Evolutionary conservation across 2,797 vertebrate species (phyloP).

Genomic region (Geotrypetes seraphini): DNA sequence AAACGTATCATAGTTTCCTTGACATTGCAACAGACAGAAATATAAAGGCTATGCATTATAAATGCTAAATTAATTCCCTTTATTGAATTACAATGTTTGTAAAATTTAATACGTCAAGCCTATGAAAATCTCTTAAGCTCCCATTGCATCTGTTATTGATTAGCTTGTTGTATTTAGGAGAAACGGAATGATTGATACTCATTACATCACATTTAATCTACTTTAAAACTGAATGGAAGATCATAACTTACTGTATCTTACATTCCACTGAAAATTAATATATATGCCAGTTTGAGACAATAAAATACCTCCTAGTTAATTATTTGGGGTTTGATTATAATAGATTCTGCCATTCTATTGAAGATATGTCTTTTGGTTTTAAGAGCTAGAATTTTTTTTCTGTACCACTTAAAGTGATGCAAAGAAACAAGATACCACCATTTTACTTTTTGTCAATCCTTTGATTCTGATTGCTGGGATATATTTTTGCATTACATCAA

Average conservation of each 20-base stretch:
- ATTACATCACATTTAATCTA: constrained; percentile 42
- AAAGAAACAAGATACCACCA: constrained; percentile 38
- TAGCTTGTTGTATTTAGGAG: constrained; percentile 44
- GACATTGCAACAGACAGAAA: constrained; percentile 47
- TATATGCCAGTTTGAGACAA: constrained; percentile 38
- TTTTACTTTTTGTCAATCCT: constrained; percentile 31
- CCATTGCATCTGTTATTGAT: constrained; percentile 82
- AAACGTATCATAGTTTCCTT: constrained; percentile 60
- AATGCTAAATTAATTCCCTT: constrained; percentile 33
- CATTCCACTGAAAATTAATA: constrained; percentile 38
- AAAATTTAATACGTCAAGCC: no score
- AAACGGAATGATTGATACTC: constrained; percentile 50
- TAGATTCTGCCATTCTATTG: constrained; percentile 92
- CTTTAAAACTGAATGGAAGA: constrained; percentile 41
- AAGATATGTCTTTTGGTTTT: constrained; percentile 38
- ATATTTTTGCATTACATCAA: constrained; percentile 18
- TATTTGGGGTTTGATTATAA: constrained; percentile 49
- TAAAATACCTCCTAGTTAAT: constrained; percentile 43
- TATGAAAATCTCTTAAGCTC: constrained; percentile 74
- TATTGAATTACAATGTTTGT: constrained; percentile 24
- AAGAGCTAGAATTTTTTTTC: constrained; percentile 35
- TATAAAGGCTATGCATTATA: constrained; percentile 49
- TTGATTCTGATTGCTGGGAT: constrained; percentile 29
- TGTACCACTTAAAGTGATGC: constrained; percentile 27
- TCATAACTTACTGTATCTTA: constrained; percentile 32